Evolutionary conservation across 2,888 invertebrate species (phyloP).

Genomic region (Pollenia labialis): DNA sequence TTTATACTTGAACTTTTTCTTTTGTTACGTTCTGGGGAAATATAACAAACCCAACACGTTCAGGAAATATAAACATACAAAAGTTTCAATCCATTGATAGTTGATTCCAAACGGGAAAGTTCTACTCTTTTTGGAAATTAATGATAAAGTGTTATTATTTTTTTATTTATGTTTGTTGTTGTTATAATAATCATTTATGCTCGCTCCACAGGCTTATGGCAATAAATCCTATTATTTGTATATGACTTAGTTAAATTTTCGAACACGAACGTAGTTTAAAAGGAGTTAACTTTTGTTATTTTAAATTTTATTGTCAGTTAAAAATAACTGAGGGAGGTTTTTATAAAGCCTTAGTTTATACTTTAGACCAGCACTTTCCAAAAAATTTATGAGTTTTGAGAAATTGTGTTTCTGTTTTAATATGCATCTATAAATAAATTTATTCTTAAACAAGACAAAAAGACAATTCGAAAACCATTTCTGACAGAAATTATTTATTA

Average conservation of each 20-base stretch:
- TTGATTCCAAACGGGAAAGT: background rate
- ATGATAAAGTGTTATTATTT: background rate
- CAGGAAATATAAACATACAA: conserved; percentile 46
- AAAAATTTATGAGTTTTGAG: no score
- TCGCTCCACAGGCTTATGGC: conserved; percentile 24
- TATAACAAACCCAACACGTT: background rate
- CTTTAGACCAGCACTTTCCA: no score
- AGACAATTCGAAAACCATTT: no score
- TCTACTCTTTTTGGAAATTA: background rate
- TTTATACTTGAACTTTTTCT: background rate
- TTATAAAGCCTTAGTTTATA: no score
- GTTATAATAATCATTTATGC: conserved; percentile 31
- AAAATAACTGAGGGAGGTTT: no score
- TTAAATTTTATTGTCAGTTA: no score
- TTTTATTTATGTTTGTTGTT: background rate
- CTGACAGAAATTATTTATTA: no score
- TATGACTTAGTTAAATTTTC: background rate
- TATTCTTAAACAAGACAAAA: no score
- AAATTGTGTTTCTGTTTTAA: no score
- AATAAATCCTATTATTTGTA: conserved; percentile 49
- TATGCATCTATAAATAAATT: no score
- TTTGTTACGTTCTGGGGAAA: background rate
- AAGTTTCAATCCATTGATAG: conserved; percentile 6
- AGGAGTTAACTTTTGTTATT: background rate
- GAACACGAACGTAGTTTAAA: background rate